phyloP scores from a whole-genome alignment of 2,797 vertebrate genomes.

The Vireo griseus region DNA sequence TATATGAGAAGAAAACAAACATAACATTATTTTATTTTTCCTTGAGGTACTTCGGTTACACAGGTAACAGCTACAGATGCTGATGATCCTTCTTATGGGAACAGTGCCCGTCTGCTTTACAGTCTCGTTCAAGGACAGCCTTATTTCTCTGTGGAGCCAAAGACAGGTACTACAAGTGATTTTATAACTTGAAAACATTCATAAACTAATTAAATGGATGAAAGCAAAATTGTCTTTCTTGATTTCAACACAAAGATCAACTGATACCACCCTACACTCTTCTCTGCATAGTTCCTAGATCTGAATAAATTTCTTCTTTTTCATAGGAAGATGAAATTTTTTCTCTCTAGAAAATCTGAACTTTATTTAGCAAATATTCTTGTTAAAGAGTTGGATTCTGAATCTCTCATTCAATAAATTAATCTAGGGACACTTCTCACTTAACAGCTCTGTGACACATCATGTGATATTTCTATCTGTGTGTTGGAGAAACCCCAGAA shows the following conservation, averaged over 20 bases:
- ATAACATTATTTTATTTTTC: not conserved
- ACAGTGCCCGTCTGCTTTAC: conserved; percentile 89
- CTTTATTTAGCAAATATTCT: not conserved
- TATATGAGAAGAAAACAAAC: not conserved
- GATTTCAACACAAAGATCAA: not conserved
- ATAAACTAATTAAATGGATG: not conserved
- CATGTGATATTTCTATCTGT: not conserved
- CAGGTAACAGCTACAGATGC: conserved; percentile 92
- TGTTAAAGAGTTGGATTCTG: not conserved
- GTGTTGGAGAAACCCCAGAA: not conserved
- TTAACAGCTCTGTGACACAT: not conserved
- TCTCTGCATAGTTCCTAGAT: not conserved
- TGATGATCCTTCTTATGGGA: conserved; percentile 86
- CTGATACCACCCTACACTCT: accelerated
- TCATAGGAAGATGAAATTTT: not conserved
- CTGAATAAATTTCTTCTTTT: not conserved
- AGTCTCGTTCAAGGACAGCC: conserved; percentile 89
- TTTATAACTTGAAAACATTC: not conserved
- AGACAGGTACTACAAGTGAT: conserved; percentile 81
- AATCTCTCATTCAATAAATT: not conserved
- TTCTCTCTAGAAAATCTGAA: not conserved
- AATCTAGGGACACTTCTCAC: not conserved
- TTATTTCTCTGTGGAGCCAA: conserved; percentile 95
- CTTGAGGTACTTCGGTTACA: conserved; percentile 87
- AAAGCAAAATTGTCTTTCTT: not conserved